Evolutionary conservation across 2,797 vertebrate species (phyloP).

Genomic region (Forpus xanthops): DNA sequence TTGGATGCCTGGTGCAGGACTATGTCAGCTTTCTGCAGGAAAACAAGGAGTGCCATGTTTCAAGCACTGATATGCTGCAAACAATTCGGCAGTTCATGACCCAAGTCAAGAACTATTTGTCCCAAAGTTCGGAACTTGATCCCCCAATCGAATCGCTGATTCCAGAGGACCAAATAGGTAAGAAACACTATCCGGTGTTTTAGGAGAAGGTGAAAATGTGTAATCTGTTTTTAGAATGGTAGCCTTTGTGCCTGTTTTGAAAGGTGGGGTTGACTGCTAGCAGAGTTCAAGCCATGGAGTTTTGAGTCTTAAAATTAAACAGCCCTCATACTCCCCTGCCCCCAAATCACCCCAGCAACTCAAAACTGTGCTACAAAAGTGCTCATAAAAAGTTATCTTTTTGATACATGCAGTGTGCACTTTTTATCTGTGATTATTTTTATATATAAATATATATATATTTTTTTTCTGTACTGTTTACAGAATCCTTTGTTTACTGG

Average conservation of each 20-base stretch:
- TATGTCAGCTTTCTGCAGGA: slow-evolving; percentile 95
- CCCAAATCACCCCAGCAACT: background rate
- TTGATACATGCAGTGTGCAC: background rate
- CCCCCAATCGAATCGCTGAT: slow-evolving; percentile 94
- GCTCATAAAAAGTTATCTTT: background rate
- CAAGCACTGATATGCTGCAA: slow-evolving; percentile 90
- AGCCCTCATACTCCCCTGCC: accelerated
- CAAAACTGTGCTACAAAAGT: background rate
- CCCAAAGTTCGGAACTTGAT: slow-evolving; percentile 93
- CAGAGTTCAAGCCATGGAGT: background rate
- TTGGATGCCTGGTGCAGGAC: slow-evolving; percentile 95
- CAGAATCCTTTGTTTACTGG: background rate
- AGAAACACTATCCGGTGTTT: slow-evolving; percentile 45
- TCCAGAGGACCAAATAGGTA: slow-evolving; percentile 94
- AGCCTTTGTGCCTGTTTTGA: background rate
- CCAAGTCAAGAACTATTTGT: slow-evolving; percentile 94
- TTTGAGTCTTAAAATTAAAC: background rate
- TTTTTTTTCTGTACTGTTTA: background rate
- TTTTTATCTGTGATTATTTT: background rate
- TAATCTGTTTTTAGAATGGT: background rate
- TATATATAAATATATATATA: background rate
- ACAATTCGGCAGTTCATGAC: slow-evolving; percentile 96
- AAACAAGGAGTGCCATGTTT: slow-evolving; percentile 92
- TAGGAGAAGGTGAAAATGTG: background rate
- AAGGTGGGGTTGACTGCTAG: background rate